Evolutionary conservation across 1,140 invertebrate genomes (phyloP), one percentile per base, ranked within the genome.

Genomic region (Theocolax elegans): DNA sequence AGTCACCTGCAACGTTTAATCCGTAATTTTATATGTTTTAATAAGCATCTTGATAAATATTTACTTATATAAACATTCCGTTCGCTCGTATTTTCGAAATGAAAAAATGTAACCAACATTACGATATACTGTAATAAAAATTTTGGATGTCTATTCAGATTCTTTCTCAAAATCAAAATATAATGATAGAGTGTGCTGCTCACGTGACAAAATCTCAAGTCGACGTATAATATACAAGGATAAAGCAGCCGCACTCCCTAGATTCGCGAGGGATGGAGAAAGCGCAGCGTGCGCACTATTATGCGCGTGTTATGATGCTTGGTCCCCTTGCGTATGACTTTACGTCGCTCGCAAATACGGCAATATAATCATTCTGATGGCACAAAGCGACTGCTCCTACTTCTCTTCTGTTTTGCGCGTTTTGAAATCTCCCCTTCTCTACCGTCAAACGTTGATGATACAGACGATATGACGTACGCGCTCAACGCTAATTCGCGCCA

Each of bases 301-400:
- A 71, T 63, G 49, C 58, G 58, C 63, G 67, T 74, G 77, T 73
- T 69, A 75, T 75, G 76, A 77, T 79, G 74, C 74, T 69, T 65
- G 68, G 68, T 73, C 72, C 74, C 80, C 72, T 69, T 71, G 73
- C 73, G 72, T 69, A 74, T 74, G 77, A 79, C 77, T 82, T 80
- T 79, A 82, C 77, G 79, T 78, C 75, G 74, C 76, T 75, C 74
- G 72, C 78, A 77, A 76, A 81, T 67, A 56, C 76, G 75, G 80
- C 83, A 83, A 82, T 81, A 82, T 85, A 85, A 85, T 84, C 81
- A 85, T 72, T 76, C 78, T 83, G 81, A 83, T 82, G 81, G 78
- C 69, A 83, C 82, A 83, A 83, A 84, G 83, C 80, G 73, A 73
- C 78, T 75, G 75, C 76, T 77, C 75, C 54, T 76, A 70, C 72